These are phyloP conservation scores for Parotia lawesii DNA, from an alignment of 2,113 vertebrate species.

Conservation along the genomic window DNA sequence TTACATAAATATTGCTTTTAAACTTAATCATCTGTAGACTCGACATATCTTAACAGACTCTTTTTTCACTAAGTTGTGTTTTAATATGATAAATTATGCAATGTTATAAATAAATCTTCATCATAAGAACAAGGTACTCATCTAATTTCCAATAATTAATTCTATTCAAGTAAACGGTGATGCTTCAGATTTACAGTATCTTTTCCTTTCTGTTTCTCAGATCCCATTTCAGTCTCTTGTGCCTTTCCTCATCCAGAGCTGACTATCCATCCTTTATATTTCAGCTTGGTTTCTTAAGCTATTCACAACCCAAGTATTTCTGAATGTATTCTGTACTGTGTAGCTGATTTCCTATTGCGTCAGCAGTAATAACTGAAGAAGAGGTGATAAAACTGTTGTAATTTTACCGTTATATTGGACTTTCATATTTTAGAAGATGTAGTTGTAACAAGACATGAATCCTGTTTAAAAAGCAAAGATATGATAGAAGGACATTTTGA, in stretches of 20 bases:
- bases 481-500: not conserved
- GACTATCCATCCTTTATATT: not conserved
- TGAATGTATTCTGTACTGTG: not conserved
- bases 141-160: not conserved
- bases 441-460: not conserved
- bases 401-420: not conserved
- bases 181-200: not conserved
- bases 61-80: not conserved
- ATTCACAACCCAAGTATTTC: not conserved
- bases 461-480: not conserved
- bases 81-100: not conserved
- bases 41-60: not conserved
- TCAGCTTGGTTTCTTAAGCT: not conserved
- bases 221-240: not conserved
- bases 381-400: not conserved
- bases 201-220: not conserved
- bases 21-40: not conserved
- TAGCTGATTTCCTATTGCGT: not conserved
- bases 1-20: not conserved
- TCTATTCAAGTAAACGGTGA: not conserved
- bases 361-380: not conserved
- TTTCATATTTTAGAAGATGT: not conserved
- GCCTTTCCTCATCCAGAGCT: not conserved
- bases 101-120: not conserved
- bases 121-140: not conserved